These are phyloP conservation scores for Thecophora atra DNA, from an alignment of 2,888 invertebrate species.

Conservation along the genomic window DNA sequence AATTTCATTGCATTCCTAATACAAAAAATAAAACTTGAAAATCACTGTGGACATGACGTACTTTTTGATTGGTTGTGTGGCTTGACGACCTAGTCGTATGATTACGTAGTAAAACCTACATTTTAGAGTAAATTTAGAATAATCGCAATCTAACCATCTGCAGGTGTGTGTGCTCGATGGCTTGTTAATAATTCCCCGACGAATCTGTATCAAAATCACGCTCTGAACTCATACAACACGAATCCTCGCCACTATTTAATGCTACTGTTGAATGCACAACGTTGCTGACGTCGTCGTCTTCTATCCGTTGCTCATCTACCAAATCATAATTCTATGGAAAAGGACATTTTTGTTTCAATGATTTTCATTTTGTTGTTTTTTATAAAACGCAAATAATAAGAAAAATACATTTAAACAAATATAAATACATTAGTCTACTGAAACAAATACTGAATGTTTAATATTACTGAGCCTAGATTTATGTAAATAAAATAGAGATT, in stretches of 20 bases:
- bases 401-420: constrained; percentile 39
- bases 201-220: constrained; percentile 34
- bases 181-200: constrained; percentile 42
- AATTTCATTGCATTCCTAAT: constrained; percentile 1
- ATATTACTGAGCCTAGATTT: not conserved
- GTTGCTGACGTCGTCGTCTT: constrained; percentile 42
- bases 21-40: not conserved
- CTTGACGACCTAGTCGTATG: not conserved
- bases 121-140: not conserved
- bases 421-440: constrained; percentile 33
- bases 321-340: constrained; percentile 59
- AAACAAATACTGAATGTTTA: constrained; percentile 34
- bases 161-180: constrained; percentile 37
- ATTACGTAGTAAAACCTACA: not conserved
- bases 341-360: constrained; percentile 51
- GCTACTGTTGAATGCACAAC: constrained; percentile 24
- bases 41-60: not conserved
- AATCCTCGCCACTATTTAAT: constrained; percentile 25
- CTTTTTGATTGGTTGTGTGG: not conserved
- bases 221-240: constrained; percentile 16
- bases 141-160: constrained; percentile 40
- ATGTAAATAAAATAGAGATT: not conserved
- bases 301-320: constrained; percentile 58
- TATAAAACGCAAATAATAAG: not conserved
- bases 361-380: constrained; percentile 39